phyloP scores from a whole-genome alignment of 1,140 invertebrate species.

The Drosophila serrata region DNA sequence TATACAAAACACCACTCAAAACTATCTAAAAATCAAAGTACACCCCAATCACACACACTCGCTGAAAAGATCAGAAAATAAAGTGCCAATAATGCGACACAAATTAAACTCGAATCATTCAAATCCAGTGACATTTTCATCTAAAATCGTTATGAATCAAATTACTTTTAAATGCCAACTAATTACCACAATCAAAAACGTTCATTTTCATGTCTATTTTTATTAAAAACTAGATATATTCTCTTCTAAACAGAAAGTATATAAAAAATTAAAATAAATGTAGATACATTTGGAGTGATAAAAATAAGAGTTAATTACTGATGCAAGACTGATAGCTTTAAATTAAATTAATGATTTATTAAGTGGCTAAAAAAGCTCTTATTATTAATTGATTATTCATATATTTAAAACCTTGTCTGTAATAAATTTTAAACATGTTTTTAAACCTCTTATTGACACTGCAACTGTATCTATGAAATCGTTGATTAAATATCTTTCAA shows the following conservation, averaged over 20 bases:
- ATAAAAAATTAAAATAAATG: background rate
- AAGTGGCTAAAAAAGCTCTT: too few relatives aligned
- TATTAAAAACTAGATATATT: background rate
- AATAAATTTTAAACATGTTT: background rate
- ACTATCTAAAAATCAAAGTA: background rate
- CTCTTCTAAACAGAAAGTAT: background rate
- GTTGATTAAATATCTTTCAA: background rate
- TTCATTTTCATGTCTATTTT: conserved; percentile 1
- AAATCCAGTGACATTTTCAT: conserved; percentile 1
- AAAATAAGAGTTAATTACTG: background rate
- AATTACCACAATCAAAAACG: conserved; percentile 5
- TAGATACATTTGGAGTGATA: background rate
- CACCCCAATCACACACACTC: conserved; percentile 30
- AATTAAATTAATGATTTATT: background rate
- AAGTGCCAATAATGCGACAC: conserved; percentile 68
- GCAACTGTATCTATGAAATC: conserved; percentile 2
- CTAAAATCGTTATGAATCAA: background rate
- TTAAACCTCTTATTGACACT: conserved; percentile 1
- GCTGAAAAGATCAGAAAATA: conserved; percentile 31
- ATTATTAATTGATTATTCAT: too few relatives aligned
- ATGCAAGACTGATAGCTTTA: background rate
- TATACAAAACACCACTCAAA: background rate
- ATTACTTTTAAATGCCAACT: conserved; percentile 10
- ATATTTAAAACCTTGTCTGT: too few relatives aligned
- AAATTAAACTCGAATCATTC: conserved; percentile 20